These are phyloP conservation scores for Tamandua tetradactyla DNA, from an alignment of 2,797 vertebrate species.

Conservation along the genomic window DNA sequence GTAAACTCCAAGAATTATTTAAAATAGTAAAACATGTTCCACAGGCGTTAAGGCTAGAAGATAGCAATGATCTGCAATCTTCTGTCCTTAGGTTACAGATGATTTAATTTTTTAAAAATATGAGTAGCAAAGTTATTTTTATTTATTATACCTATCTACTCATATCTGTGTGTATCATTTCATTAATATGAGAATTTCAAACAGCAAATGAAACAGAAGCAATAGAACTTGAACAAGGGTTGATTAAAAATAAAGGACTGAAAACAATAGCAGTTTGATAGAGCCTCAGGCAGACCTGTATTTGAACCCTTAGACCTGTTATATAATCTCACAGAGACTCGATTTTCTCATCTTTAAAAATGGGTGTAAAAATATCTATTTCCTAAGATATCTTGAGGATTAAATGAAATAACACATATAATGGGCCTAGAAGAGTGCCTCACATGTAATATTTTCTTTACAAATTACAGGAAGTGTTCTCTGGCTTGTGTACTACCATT, in stretches of 20 bases:
- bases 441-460: neutral
- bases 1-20: neutral
- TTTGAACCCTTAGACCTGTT: neutral
- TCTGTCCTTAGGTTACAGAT: neutral
- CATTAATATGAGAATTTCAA: neutral
- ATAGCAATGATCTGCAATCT: neutral
- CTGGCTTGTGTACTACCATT: neutral
- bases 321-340: neutral
- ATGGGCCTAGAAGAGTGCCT: neutral
- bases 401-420: neutral
- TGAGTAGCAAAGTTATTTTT: conserved; percentile 19
- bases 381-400: neutral
- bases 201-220: neutral
- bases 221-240: neutral
- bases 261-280: conserved; percentile 10
- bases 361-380: no score
- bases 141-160: neutral
- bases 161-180: neutral
- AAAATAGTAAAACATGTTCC: neutral
- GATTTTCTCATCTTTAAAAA: no score
- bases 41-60: neutral
- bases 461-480: neutral
- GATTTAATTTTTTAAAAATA: neutral
- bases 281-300: neutral
- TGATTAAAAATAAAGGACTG: neutral